phyloP scores from a whole-genome alignment of 2,888 invertebrate species.

The Volucella bombylans region DNA sequence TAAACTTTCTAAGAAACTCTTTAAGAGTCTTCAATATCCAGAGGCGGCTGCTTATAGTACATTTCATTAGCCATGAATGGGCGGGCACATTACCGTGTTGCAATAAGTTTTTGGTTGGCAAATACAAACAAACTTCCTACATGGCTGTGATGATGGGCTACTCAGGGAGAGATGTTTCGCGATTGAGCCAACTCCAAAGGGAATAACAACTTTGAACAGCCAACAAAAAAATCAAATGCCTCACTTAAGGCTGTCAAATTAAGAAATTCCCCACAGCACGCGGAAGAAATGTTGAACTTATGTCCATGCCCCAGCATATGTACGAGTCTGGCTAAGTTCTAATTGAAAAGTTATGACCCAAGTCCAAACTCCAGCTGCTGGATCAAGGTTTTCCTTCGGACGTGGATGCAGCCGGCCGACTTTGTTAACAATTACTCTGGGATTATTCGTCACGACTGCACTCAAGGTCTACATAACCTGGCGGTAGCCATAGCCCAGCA shows the following conservation, averaged over 20 bases:
- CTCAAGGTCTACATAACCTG: slow-evolving; percentile 61
- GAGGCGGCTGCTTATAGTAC: slow-evolving; percentile 40
- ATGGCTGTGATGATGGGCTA: slow-evolving; percentile 15
- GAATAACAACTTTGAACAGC: neutral
- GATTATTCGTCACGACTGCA: slow-evolving; percentile 70
- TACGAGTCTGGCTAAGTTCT: slow-evolving; percentile 40
- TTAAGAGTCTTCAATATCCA: slow-evolving; percentile 41
- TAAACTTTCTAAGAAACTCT: slow-evolving; percentile 18
- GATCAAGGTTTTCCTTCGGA: slow-evolving; percentile 45
- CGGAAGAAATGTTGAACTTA: slow-evolving; percentile 63
- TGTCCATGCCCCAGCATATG: neutral
- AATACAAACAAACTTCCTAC: slow-evolving; percentile 31
- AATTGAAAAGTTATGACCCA: slow-evolving; percentile 74
- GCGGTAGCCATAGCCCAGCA: slow-evolving; percentile 39
- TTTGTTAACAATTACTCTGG: slow-evolving; percentile 65
- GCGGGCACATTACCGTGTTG: slow-evolving; percentile 26
- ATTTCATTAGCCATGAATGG: slow-evolving; percentile 41
- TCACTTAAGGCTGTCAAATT: slow-evolving; percentile 74
- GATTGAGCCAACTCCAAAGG: slow-evolving; percentile 12
- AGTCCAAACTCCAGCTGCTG: slow-evolving; percentile 62
- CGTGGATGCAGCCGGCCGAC: slow-evolving; percentile 13
- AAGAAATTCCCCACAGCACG: slow-evolving; percentile 71
- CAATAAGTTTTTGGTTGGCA: slow-evolving; percentile 42
- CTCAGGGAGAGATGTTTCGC: slow-evolving; percentile 25
- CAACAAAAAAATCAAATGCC: slow-evolving; percentile 44